These are phyloP conservation scores for Choristoneura fumiferana DNA, from an alignment of 1,140 invertebrate species.

Conservation along the genomic window DNA sequence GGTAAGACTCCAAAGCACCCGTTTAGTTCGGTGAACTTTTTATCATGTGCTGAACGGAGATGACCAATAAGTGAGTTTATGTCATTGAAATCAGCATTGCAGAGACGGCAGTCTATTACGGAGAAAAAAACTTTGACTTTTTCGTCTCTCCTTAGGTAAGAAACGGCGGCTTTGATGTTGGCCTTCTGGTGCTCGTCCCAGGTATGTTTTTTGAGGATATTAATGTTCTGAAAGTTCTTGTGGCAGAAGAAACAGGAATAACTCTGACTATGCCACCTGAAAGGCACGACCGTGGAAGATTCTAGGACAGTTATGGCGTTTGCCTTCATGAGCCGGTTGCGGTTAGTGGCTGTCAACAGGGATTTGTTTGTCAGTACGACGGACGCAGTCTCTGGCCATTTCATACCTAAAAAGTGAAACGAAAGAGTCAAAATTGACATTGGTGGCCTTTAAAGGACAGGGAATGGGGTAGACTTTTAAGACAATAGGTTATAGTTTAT, in stretches of 20 bases:
- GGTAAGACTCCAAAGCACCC: slow-evolving; percentile 55
- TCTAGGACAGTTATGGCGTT: slow-evolving; percentile 62
- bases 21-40: slow-evolving; percentile 35
- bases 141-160: slow-evolving; percentile 59
- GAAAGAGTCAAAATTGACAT: slow-evolving; percentile 24
- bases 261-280: slow-evolving; percentile 68
- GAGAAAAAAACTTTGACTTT: slow-evolving; percentile 68
- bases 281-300: slow-evolving; percentile 51
- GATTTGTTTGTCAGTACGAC: slow-evolving; percentile 49
- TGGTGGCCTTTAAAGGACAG: neutral
- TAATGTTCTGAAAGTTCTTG: slow-evolving; percentile 43
- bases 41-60: slow-evolving; percentile 39
- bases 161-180: slow-evolving; percentile 57
- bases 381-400: slow-evolving; percentile 26
- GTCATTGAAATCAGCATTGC: slow-evolving; percentile 31
- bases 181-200: slow-evolving; percentile 40
- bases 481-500: no score
- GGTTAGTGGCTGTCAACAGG: slow-evolving; percentile 51
- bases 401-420: slow-evolving; percentile 67
- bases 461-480: no score
- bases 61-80: slow-evolving; percentile 46
- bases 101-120: slow-evolving; percentile 37
- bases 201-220: slow-evolving; percentile 53
- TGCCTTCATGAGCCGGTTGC: slow-evolving; percentile 61
- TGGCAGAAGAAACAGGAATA: slow-evolving; percentile 71